phyloP scores from a whole-genome alignment of 2,888 invertebrate species.

The Aproaerema taeniolella region DNA sequence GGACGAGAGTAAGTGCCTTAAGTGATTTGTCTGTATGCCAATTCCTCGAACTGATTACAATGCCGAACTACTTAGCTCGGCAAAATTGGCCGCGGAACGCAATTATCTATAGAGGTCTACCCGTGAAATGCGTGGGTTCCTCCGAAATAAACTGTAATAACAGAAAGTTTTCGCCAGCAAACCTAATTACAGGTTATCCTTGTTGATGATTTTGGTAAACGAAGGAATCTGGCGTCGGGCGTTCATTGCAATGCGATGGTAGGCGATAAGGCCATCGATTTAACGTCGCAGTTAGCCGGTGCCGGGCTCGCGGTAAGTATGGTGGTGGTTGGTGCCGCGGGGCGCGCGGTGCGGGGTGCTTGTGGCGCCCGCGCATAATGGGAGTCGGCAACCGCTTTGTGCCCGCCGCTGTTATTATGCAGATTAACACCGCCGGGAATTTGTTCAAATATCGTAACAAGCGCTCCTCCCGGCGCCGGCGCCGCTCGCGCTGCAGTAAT shows the following conservation, averaged over 20 bases:
- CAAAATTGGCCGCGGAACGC: background rate
- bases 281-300: slow-evolving; percentile 33
- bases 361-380: slow-evolving; percentile 73
- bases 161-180: slow-evolving; percentile 12
- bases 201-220: slow-evolving; percentile 31
- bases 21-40: too few relatives aligned
- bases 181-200: slow-evolving; percentile 28
- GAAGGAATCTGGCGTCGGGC: slow-evolving; percentile 34
- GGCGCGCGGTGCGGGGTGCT: slow-evolving; percentile 30
- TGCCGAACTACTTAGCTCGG: too few relatives aligned
- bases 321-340: slow-evolving; percentile 16
- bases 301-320: slow-evolving; percentile 1
- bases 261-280: slow-evolving; percentile 47
- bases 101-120: background rate
- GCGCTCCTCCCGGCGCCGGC: slow-evolving; percentile 72
- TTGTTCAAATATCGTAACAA: slow-evolving; percentile 77
- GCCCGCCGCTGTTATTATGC: slow-evolving; percentile 74
- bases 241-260: slow-evolving; percentile 48
- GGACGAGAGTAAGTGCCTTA: too few relatives aligned
- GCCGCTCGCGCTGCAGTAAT: slow-evolving; percentile 63
- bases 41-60: background rate
- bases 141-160: slow-evolving; percentile 13
- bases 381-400: slow-evolving; percentile 72
- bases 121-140: slow-evolving; percentile 6
- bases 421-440: slow-evolving; percentile 77